phyloP scores from a whole-genome alignment of 2,888 invertebrate genomes.

The Acronicta alni region DNA sequence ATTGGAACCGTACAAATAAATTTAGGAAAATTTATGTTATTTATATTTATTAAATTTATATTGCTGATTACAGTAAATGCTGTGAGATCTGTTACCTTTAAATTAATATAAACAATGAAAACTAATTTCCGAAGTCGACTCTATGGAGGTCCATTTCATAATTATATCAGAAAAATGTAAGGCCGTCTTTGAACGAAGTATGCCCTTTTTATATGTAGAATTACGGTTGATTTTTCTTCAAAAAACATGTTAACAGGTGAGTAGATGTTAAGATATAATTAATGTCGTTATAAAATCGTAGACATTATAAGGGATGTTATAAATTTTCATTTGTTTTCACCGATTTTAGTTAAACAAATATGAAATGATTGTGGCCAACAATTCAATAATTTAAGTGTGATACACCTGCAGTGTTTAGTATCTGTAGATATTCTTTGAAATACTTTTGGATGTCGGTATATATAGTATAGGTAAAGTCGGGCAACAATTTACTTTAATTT shows the following conservation, averaged over 20 bases:
- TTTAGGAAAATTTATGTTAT: too few species aligned
- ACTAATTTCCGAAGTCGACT: constrained; percentile 39
- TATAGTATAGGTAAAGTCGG: neutral
- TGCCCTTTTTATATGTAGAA: constrained; percentile 52
- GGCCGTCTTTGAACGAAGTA: constrained; percentile 55
- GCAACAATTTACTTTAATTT: constrained; percentile 12
- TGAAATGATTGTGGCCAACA: constrained; percentile 8
- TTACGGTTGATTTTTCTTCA: constrained; percentile 57
- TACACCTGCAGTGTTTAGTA: constrained; percentile 25
- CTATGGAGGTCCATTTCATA: constrained; percentile 49
- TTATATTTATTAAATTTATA: too few species aligned
- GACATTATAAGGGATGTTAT: constrained; percentile 38
- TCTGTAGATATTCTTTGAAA: constrained; percentile 4
- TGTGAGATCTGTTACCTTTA: too few species aligned
- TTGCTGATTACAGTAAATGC: too few species aligned
- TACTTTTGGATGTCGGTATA: constrained; percentile 16
- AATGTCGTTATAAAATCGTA: constrained; percentile 55
- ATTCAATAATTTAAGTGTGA: constrained; percentile 19
- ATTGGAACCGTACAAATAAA: too few species aligned
- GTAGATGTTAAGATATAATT: constrained; percentile 45
- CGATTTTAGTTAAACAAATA: constrained; percentile 34
- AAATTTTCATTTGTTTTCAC: constrained; percentile 45
- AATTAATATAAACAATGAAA: neutral
- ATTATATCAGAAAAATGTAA: constrained; percentile 64
- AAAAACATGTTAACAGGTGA: constrained; percentile 49